A percentile compares a stretch with the other conserved stretches of the same genome.
Conservation (phyloP, 2,113 vertebrate species). For the Piliocolobus tephrosceles region DNA sequence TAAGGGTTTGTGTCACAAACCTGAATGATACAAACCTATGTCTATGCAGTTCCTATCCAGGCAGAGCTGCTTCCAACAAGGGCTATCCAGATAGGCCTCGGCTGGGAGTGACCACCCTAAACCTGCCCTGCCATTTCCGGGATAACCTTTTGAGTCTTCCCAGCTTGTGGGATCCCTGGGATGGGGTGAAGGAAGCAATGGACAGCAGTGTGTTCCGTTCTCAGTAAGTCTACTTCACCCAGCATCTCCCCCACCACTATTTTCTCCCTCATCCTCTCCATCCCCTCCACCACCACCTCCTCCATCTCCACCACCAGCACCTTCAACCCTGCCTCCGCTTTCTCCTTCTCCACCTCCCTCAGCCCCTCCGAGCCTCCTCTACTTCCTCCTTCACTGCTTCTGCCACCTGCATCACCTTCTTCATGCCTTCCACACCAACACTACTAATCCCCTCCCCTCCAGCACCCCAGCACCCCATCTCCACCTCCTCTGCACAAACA, state of each 20-base stretch:
- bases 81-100: neutral
- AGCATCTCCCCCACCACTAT: neutral
- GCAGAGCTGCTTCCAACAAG: neutral
- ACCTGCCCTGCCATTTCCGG: neutral
- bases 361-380: neutral
- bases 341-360: neutral
- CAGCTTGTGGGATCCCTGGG: neutral
- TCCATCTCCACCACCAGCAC: neutral
- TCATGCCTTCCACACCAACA: neutral
- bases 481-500: too few relatives aligned
- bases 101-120: neutral
- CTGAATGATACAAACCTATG: too few relatives aligned
- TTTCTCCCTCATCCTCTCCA: neutral
- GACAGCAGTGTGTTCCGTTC: neutral
- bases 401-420: too few relatives aligned
- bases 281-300: neutral
- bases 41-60: neutral
- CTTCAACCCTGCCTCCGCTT: neutral
- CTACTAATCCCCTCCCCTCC: accelerated
- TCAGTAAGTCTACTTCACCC: neutral
- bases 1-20: neutral
- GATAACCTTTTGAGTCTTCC: neutral
- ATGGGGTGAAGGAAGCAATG: neutral
- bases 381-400: neutral
- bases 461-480: neutral